phyloP scores from a whole-genome alignment of 2,888 invertebrate species.

The Dysmachus trigonus region DNA sequence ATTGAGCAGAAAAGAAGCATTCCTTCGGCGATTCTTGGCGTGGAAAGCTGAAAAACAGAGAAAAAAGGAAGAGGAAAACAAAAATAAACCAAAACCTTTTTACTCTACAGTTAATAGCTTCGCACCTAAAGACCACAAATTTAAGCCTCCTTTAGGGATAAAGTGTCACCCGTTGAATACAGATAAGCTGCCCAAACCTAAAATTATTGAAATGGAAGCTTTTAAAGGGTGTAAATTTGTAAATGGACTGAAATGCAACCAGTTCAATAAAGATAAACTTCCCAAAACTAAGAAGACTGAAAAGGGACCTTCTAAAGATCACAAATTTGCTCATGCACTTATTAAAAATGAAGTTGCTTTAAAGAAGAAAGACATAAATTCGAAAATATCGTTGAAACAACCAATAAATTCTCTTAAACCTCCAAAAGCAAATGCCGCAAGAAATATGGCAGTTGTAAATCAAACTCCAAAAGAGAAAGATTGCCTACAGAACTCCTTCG shows the following conservation, averaged over 20 bases:
- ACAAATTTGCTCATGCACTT: too few relatives aligned
- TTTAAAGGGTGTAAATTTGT: too few relatives aligned
- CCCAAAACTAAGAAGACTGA: too few relatives aligned
- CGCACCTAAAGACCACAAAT: background rate
- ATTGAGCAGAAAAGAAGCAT: background rate
- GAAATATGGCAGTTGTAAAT: background rate
- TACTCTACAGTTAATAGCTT: background rate
- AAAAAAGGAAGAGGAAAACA: background rate
- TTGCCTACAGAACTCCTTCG: background rate
- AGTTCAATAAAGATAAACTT: too few relatives aligned
- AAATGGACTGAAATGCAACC: too few relatives aligned
- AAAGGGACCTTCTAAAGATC: too few relatives aligned
- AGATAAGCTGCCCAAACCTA: background rate
- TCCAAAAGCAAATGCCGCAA: background rate
- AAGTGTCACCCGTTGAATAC: background rate
- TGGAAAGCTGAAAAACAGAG: constrained; percentile 3
- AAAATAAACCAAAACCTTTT: constrained; percentile 4
- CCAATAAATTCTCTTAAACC: background rate
- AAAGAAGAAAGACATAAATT: background rate
- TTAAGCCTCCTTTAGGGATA: background rate
- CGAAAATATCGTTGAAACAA: too few relatives aligned
- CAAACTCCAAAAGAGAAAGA: background rate
- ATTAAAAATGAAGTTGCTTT: background rate
- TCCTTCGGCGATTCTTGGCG: background rate
- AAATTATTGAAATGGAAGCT: too few relatives aligned